phyloP scores from a whole-genome alignment of 2,113 vertebrate species.

The Indicator indicator region DNA sequence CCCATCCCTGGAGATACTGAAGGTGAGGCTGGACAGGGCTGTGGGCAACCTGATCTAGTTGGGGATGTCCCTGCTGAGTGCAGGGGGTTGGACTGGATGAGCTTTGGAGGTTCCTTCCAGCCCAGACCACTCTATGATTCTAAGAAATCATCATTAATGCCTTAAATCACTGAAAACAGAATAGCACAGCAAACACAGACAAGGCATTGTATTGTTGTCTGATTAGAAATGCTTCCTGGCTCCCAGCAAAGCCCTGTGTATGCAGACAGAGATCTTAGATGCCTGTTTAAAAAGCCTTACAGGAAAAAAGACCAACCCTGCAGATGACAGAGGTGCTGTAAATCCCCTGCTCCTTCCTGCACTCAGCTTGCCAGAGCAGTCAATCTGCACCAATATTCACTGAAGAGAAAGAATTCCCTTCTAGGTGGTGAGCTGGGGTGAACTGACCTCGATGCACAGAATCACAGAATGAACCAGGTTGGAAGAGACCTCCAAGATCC shows the following conservation, averaged over 20 bases:
- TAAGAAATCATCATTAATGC: too few relatives aligned
- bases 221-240: neutral
- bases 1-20: too few relatives aligned
- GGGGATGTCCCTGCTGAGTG: too few relatives aligned
- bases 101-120: too few relatives aligned
- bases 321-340: neutral
- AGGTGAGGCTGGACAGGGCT: too few relatives aligned
- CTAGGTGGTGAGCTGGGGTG: neutral
- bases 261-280: conserved; percentile 23
- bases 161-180: neutral
- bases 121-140: too few relatives aligned
- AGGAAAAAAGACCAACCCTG: conserved; percentile 16
- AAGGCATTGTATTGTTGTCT: conserved; percentile 29
- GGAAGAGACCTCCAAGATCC: too few relatives aligned
- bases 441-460: neutral
- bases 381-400: neutral
- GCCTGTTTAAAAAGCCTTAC: neutral
- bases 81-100: too few relatives aligned
- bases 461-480: too few relatives aligned
- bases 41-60: too few relatives aligned
- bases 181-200: neutral
- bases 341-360: neutral
- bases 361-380: neutral
- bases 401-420: neutral
- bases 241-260: neutral